A percentile compares a stretch with the other conserved stretches of the same genome.
These are phyloP conservation scores for Cryptotis parvus DNA, from an alignment of 2,113 vertebrate genomes.

Conservation along the genomic window DNA sequence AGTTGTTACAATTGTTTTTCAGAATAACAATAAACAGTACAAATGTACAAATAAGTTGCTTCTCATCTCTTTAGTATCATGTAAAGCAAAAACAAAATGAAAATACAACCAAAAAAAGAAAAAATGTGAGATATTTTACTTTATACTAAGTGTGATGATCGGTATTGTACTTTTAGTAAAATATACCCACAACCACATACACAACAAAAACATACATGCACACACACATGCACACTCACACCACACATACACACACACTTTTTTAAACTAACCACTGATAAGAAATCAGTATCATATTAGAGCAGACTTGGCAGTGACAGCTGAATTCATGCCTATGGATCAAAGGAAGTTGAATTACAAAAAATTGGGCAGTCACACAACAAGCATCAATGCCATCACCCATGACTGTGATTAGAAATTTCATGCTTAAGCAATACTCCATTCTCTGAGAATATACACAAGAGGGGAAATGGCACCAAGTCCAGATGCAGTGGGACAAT, in stretches of 20 bases:
- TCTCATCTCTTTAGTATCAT: slow-evolving; percentile 47
- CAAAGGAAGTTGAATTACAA: slow-evolving; percentile 4
- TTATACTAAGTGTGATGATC: background rate
- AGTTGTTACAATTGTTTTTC: slow-evolving; percentile 42
- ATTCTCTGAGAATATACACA: background rate
- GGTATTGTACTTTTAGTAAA: background rate
- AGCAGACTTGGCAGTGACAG: background rate
- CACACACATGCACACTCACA: no score
- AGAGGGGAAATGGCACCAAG: background rate
- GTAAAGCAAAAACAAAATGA: background rate
- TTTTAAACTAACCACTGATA: background rate
- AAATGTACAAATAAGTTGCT: slow-evolving; percentile 24
- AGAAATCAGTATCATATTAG: background rate
- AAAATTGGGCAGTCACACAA: background rate
- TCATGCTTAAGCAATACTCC: slow-evolving; percentile 14
- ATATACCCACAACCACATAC: background rate
- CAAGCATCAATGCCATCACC: background rate
- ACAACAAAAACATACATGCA: no score
- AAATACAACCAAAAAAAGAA: background rate
- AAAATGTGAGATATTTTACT: background rate
- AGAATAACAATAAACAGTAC: background rate
- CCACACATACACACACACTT: no score
- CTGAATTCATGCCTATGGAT: background rate
- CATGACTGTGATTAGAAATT: background rate
- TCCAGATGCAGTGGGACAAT: background rate